Evolutionary conservation across 2,888 invertebrate species (phyloP).

Genomic region (Agrilus biguttatus): DNA sequence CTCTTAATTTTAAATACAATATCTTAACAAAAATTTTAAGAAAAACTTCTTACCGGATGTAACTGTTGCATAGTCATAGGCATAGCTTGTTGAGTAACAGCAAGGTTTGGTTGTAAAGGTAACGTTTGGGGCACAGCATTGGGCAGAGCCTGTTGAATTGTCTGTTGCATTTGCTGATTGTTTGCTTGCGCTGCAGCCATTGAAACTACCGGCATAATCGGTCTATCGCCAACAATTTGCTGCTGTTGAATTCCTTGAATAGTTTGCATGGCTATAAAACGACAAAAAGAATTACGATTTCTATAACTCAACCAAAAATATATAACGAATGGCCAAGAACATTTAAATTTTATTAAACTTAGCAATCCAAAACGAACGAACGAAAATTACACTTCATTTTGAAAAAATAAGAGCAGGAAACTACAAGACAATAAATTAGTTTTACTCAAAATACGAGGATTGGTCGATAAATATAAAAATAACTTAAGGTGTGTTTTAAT

Average conservation of each 20-base stretch:
- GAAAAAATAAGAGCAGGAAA: too few species aligned
- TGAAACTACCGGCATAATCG: constrained; percentile 52
- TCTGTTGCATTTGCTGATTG: constrained; percentile 40
- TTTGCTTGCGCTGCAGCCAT: constrained; percentile 36
- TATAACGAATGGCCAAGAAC: too few species aligned
- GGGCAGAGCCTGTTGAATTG: constrained; percentile 36
- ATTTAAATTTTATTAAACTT: neutral
- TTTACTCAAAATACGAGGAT: neutral
- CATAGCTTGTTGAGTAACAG: constrained; percentile 31
- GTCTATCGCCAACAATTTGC: constrained; percentile 34
- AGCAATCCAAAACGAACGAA: neutral
- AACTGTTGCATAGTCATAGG: constrained; percentile 41
- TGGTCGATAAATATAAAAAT: neutral
- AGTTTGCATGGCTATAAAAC: constrained; percentile 38
- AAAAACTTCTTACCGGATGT: constrained; percentile 36
- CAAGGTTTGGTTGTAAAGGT: constrained; percentile 34
- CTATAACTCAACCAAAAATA: too few species aligned
- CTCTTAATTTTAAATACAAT: too few species aligned
- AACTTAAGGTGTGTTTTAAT: too few species aligned
- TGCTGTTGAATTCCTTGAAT: constrained; percentile 38
- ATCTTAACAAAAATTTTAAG: neutral
- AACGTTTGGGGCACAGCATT: constrained; percentile 42
- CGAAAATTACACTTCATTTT: too few species aligned
- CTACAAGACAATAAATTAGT: too few species aligned
- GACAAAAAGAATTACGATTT: neutral